Evolutionary conservation across 2,113 vertebrate species (phyloP), one percentile per base, ranked within the genome.

Genomic region (Hipposideros armiger): DNA sequence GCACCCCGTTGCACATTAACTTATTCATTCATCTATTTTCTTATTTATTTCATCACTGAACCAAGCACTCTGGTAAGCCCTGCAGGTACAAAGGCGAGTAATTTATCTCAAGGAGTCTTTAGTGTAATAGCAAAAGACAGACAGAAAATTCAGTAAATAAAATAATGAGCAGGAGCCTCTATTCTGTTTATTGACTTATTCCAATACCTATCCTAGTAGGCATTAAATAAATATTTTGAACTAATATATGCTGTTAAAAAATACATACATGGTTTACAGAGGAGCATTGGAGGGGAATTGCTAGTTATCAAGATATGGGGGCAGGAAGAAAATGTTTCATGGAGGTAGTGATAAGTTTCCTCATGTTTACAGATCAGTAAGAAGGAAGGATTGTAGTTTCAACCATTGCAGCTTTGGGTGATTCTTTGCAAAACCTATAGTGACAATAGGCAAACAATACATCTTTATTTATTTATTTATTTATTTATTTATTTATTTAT

Each of bases 221-320:
- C 17, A 67, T 58, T 36, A 14, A 26, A 36, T 74, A 78, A 90
- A 72, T 72, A 84, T 70, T 81, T 26, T 60, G 2, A 20, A 36
- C 50, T 66, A 91, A 77, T 50, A 20, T 10, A 9, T 16, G 3
- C 9, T 66, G 0, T 62, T 42, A 42, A 64, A 45, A 56, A 86
- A 58, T 69, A 42, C 30, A 28, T 45, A 22, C 4, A 15, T 9
- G n/a, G 10, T 3, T 26, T 32, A 24, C 7, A 16, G 1, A 16
- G 8, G 22, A 5, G 4, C 17, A 45, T 19, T 47, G 15, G 14
- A 64, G 32, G 32, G 42, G 28, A 69, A 15, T 0, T 36, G 36
- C 15, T 0, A 11, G 17, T 13, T 58, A 15, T 60, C 22, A 5
- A 4, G 50, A 20, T 30, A 0, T 17, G 9, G 19, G 2, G 0